Percentiles rank a stretch among this genome's conserved stretches.
phyloP scores from a whole-genome alignment of 2,888 invertebrate genomes.

The Pardosa pseudoannulata region DNA sequence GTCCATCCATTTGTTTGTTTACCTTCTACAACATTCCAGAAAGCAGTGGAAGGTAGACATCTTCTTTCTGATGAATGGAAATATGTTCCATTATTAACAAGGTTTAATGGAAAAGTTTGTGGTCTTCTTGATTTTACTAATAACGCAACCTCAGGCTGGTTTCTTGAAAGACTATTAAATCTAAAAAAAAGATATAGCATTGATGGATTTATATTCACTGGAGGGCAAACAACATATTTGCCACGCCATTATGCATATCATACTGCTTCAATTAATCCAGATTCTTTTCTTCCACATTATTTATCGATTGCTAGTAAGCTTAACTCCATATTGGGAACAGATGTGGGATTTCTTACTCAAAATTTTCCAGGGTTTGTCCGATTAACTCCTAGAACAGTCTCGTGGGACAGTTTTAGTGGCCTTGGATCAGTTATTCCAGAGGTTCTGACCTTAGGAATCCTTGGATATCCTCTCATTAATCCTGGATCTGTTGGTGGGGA shows the following conservation, averaged over 20 bases:
- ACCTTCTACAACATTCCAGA: slow-evolving; percentile 88
- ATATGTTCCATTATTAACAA: slow-evolving; percentile 84
- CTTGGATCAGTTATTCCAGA: slow-evolving; percentile 90
- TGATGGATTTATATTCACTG: slow-evolving; percentile 89
- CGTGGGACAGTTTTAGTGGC: slow-evolving; percentile 85
- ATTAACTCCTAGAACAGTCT: slow-evolving; percentile 89
- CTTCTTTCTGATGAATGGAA: slow-evolving; percentile 86
- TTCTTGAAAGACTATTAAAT: slow-evolving; percentile 84
- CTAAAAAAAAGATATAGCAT: slow-evolving; percentile 86
- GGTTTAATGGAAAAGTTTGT: slow-evolving; percentile 86
- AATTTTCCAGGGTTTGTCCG: slow-evolving; percentile 87
- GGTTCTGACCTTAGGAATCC: slow-evolving; percentile 89
- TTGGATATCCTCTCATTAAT: slow-evolving; percentile 94
- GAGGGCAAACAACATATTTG: slow-evolving; percentile 90
- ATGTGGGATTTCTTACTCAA: slow-evolving; percentile 86
- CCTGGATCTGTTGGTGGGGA: slow-evolving; percentile 96
- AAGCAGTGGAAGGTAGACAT: slow-evolving; percentile 86
- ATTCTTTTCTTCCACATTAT: slow-evolving; percentile 71
- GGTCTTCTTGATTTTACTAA: slow-evolving; percentile 92
- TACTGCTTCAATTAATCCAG: slow-evolving; percentile 76
- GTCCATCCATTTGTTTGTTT: slow-evolving; percentile 91
- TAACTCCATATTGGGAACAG: slow-evolving; percentile 83
- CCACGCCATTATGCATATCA: slow-evolving; percentile 88
- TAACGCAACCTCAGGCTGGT: slow-evolving; percentile 87
- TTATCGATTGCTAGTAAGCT: slow-evolving; percentile 75